Evolutionary conservation across 2,888 invertebrate genomes (phyloP).

Genomic region (Pediacus dermestoides): DNA sequence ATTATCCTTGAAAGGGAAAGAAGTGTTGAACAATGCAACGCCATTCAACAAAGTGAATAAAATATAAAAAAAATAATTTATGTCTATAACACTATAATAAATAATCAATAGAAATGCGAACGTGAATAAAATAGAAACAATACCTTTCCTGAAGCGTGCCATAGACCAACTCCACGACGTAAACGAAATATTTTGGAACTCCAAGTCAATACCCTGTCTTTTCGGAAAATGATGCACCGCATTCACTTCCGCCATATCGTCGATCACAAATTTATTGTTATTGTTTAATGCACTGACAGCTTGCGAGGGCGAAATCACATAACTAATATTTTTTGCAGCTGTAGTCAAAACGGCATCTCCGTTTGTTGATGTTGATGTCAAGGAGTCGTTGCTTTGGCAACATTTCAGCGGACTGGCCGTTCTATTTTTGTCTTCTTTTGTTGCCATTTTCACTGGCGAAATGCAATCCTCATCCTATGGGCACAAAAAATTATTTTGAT

Average conservation of each 20-base stretch:
- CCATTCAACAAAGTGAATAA: too few species aligned
- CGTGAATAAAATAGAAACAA: too few species aligned
- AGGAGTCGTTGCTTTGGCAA: conserved; percentile 40
- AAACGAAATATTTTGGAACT: conserved; percentile 67
- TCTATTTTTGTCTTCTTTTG: conserved; percentile 19
- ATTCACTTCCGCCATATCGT: conserved; percentile 41
- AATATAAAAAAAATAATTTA: too few species aligned
- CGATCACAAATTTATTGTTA: conserved; percentile 32
- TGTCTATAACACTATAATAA: neutral
- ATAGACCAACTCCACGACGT: conserved; percentile 52
- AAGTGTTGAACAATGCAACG: too few species aligned
- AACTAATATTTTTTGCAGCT: neutral
- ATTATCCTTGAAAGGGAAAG: too few species aligned
- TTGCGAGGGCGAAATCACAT: neutral
- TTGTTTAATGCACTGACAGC: conserved; percentile 19
- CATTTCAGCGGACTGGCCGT: conserved; percentile 35
- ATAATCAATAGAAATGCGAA: neutral
- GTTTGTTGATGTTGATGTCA: conserved; percentile 33
- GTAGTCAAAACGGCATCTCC: conserved; percentile 30
- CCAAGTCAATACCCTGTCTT: conserved; percentile 63
- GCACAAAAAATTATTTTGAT: conserved; percentile 1
- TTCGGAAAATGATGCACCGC: conserved; percentile 52
- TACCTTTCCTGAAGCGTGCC: conserved; percentile 40
- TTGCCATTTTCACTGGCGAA: conserved; percentile 18
- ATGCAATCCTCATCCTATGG: neutral